Conservation (phyloP, 2,888 invertebrate species). For the Papilio gigon region DNA sequence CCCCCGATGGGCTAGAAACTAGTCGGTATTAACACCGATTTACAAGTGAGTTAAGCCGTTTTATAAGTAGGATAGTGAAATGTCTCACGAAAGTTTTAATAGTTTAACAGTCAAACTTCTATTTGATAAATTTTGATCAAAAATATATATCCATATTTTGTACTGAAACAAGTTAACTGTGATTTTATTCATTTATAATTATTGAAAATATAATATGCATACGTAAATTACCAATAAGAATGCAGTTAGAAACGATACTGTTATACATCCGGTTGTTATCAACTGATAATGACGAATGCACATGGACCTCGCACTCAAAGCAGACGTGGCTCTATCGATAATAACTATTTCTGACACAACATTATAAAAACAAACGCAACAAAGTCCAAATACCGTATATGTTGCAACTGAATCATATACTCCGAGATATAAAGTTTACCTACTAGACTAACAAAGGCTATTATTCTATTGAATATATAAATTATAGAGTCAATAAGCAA, state of each 20-base stretch:
- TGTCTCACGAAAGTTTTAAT: too few relatives aligned
- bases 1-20: too few relatives aligned
- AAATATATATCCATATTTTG: too few relatives aligned
- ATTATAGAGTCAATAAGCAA: too few relatives aligned
- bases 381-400: conserved; percentile 17
- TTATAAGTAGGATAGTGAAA: too few relatives aligned
- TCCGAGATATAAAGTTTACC: neutral
- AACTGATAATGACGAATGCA: conserved; percentile 39
- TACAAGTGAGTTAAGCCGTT: too few relatives aligned
- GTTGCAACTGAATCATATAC: neutral
- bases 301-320: conserved; percentile 26
- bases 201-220: neutral
- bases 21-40: too few relatives aligned
- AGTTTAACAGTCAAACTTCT: too few relatives aligned
- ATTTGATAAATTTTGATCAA: too few relatives aligned
- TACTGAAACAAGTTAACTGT: too few relatives aligned
- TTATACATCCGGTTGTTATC: conserved; percentile 47
- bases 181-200: too few relatives aligned
- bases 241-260: conserved; percentile 15
- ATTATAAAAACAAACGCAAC: conserved; percentile 20
- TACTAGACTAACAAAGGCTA: neutral
- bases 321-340: conserved; percentile 29
- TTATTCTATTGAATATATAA: too few relatives aligned
- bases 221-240: conserved; percentile 17
- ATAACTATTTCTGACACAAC: conserved; percentile 23